Evolutionary conservation across 2,888 invertebrate genomes (phyloP).

Genomic region (Torymus aiolomorphi): DNA sequence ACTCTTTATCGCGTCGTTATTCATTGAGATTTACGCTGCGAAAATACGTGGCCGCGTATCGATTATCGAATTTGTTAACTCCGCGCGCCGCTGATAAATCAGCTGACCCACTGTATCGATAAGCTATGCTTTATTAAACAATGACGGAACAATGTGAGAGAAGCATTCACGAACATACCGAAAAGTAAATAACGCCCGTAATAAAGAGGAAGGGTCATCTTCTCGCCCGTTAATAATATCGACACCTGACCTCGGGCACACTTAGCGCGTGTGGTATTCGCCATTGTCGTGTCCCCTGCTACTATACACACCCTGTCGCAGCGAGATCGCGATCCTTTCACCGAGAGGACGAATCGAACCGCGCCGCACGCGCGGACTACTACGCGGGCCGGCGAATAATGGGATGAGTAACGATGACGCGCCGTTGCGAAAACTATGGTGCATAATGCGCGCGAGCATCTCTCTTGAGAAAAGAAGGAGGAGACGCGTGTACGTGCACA

Average conservation of each 20-base stretch:
- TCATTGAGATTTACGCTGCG: slow-evolving; percentile 26
- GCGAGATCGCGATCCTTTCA: slow-evolving; percentile 32
- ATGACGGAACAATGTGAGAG: neutral
- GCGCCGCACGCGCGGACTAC: no score
- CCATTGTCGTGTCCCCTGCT: no score
- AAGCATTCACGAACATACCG: neutral
- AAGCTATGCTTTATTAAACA: neutral
- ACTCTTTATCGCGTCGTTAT: slow-evolving; percentile 31
- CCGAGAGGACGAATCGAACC: neutral
- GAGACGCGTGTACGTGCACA: neutral
- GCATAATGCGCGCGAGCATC: slow-evolving; percentile 17
- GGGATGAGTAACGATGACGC: slow-evolving; percentile 44
- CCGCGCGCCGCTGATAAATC: neutral
- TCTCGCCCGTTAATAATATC: slow-evolving; percentile 30
- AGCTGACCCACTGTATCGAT: neutral
- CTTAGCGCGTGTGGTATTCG: neutral
- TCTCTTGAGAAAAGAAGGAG: neutral
- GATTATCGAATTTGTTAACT: slow-evolving; percentile 29
- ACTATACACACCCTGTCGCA: no score
- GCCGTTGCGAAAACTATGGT: slow-evolving; percentile 34
- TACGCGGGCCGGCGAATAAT: slow-evolving; percentile 22
- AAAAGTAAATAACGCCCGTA: no score
- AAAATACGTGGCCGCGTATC: neutral
- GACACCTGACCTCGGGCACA: slow-evolving; percentile 21
- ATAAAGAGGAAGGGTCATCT: no score